A percentile compares a stretch with the other conserved stretches of the same genome.
phyloP scores from a whole-genome alignment of 1,140 invertebrate species.

The Pseudomyrmex gracilis region DNA sequence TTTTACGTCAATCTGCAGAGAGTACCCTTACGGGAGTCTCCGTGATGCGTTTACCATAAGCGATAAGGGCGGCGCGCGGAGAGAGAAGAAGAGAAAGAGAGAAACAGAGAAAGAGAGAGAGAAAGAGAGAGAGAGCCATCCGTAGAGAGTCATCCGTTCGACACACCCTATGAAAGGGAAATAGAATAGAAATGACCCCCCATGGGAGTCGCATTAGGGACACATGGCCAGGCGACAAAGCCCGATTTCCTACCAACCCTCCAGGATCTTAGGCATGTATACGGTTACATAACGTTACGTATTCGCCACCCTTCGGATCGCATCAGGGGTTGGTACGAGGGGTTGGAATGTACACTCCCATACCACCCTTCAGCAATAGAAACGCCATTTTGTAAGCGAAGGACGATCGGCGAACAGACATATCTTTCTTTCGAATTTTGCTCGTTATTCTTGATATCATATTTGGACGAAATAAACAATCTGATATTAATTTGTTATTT shows the following conservation, averaged over 20 bases:
- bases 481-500: background rate
- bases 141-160: slow-evolving; percentile 73
- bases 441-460: slow-evolving; percentile 56
- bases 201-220: slow-evolving; percentile 84
- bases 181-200: slow-evolving; percentile 86
- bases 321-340: slow-evolving; percentile 75
- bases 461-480: background rate
- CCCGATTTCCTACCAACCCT: slow-evolving; percentile 79
- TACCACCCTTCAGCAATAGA: slow-evolving; percentile 74
- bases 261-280: slow-evolving; percentile 81
- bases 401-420: slow-evolving; percentile 57
- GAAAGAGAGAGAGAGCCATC: no score
- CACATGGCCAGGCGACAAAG: slow-evolving; percentile 85
- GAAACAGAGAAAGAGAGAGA: no score
- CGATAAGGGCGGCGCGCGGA: slow-evolving; percentile 78
- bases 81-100: slow-evolving; percentile 15
- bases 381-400: slow-evolving; percentile 79
- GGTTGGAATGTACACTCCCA: slow-evolving; percentile 77
- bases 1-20: slow-evolving; percentile 85
- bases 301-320: slow-evolving; percentile 70
- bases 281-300: slow-evolving; percentile 84
- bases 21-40: slow-evolving; percentile 82
- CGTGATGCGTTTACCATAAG: slow-evolving; percentile 85
- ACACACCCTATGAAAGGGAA: slow-evolving; percentile 83
- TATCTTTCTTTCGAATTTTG: slow-evolving; percentile 60